A percentile compares a stretch with the other conserved stretches of the same genome.
Evolutionary conservation across 2,797 vertebrate species (phyloP).

Genomic region (Simalia tracyae): DNA sequence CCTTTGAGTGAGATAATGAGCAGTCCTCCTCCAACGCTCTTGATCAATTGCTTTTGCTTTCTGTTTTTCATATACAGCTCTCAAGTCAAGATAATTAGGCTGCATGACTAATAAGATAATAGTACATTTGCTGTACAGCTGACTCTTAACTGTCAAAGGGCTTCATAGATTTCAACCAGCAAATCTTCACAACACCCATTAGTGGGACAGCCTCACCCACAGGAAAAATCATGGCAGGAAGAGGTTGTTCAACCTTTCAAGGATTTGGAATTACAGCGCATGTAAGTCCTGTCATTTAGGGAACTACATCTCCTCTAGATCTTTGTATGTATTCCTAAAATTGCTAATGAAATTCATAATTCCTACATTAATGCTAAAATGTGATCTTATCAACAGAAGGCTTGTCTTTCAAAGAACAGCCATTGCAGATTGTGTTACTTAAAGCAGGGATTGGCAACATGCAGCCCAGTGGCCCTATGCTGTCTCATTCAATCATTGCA

Average conservation of each 20-base stretch:
- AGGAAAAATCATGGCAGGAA: neutral
- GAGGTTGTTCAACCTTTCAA: neutral
- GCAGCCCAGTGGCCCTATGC: neutral
- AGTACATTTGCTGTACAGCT: neutral
- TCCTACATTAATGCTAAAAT: neutral
- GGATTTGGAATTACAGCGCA: neutral
- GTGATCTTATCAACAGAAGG: neutral
- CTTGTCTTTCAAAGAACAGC: neutral
- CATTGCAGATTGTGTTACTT: neutral
- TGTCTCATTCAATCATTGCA: neutral
- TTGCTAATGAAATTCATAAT: neutral
- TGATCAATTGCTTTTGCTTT: slow-evolving; percentile 41
- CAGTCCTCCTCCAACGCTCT: neutral
- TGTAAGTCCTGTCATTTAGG: neutral
- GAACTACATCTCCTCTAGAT: neutral
- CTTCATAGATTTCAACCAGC: slow-evolving; percentile 8
- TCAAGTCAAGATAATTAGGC: slow-evolving; percentile 31
- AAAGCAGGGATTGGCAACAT: neutral
- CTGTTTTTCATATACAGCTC: slow-evolving; percentile 25
- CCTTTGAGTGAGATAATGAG: slow-evolving; percentile 4
- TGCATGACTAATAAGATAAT: slow-evolving; percentile 49
- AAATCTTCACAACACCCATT: neutral
- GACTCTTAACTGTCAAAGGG: slow-evolving; percentile 10
- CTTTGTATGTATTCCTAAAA: neutral
- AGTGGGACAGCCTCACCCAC: neutral